Evolutionary conservation across 2,888 invertebrate species (phyloP).

Genomic region (Helleia helle): DNA sequence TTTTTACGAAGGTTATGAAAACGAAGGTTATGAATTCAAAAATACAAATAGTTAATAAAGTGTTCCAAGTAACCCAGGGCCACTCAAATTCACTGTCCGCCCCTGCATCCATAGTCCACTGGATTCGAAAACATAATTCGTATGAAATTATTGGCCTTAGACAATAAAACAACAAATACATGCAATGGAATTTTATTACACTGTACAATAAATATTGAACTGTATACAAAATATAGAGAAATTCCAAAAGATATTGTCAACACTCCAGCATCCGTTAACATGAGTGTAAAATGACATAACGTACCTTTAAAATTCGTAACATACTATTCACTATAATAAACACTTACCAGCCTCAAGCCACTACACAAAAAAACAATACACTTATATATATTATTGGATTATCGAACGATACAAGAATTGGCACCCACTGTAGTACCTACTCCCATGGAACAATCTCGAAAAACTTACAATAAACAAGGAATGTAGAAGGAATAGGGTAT

Average conservation of each 20-base stretch:
- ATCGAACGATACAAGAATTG: slow-evolving; percentile 34
- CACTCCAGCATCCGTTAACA: slow-evolving; percentile 57
- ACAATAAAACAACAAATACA: slow-evolving; percentile 39
- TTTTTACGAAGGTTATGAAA: too few relatives aligned
- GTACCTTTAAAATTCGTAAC: slow-evolving; percentile 47
- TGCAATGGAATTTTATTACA: slow-evolving; percentile 71
- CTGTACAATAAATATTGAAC: slow-evolving; percentile 72
- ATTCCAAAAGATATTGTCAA: slow-evolving; percentile 72
- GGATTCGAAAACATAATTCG: too few relatives aligned
- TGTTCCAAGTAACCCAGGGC: too few relatives aligned
- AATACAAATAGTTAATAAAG: too few relatives aligned
- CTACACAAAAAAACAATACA: slow-evolving; percentile 14
- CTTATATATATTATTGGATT: slow-evolving; percentile 20
- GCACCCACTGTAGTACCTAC: slow-evolving; percentile 35
- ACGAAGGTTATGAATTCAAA: too few relatives aligned
- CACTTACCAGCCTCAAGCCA: slow-evolving; percentile 22
- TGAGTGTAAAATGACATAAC: slow-evolving; percentile 54
- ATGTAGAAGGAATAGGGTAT: slow-evolving; percentile 7
- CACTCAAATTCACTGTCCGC: too few relatives aligned
- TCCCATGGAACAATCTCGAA: slow-evolving; percentile 28
- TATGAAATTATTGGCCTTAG: too few relatives aligned
- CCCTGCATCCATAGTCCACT: too few relatives aligned
- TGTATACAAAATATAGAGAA: slow-evolving; percentile 72
- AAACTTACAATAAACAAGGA: slow-evolving; percentile 6
- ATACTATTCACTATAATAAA: slow-evolving; percentile 28